phyloP scores from a whole-genome alignment of 2,888 invertebrate genomes.

The Atrina japonica region DNA sequence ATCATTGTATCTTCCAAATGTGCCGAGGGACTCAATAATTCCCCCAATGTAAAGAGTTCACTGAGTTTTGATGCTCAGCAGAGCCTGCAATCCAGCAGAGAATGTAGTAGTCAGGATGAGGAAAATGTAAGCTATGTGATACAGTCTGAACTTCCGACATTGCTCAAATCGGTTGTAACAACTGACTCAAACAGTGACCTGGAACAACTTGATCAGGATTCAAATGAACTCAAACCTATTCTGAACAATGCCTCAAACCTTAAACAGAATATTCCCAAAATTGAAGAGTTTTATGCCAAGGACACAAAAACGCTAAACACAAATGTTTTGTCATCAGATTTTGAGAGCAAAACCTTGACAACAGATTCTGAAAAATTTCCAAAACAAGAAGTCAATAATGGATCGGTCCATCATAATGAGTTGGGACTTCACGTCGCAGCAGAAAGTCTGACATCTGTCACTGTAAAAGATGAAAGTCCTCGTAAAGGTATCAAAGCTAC shows the following conservation, averaged over 20 bases:
- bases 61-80: background rate
- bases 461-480: slow-evolving; percentile 32
- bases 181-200: slow-evolving; percentile 23
- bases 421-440: slow-evolving; percentile 47
- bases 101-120: slow-evolving; percentile 22
- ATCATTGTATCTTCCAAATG: slow-evolving; percentile 4
- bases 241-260: slow-evolving; percentile 42
- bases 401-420: slow-evolving; percentile 36
- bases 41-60: slow-evolving; percentile 7
- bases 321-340: slow-evolving; percentile 81
- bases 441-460: slow-evolving; percentile 19
- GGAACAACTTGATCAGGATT: slow-evolving; percentile 21
- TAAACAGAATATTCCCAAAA: slow-evolving; percentile 52
- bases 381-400: slow-evolving; percentile 81
- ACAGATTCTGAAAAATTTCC: slow-evolving; percentile 84
- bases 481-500: slow-evolving; percentile 81
- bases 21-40: slow-evolving; percentile 18
- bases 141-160: slow-evolving; percentile 31
- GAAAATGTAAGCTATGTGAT: slow-evolving; percentile 32
- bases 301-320: slow-evolving; percentile 85
- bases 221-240: slow-evolving; percentile 25
- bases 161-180: slow-evolving; percentile 27
- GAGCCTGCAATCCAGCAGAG: background rate
- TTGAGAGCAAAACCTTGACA: slow-evolving; percentile 82
- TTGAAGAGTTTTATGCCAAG: slow-evolving; percentile 83